phyloP scores from a whole-genome alignment of 2,113 vertebrate species.

The Halcyon malimbica region DNA sequence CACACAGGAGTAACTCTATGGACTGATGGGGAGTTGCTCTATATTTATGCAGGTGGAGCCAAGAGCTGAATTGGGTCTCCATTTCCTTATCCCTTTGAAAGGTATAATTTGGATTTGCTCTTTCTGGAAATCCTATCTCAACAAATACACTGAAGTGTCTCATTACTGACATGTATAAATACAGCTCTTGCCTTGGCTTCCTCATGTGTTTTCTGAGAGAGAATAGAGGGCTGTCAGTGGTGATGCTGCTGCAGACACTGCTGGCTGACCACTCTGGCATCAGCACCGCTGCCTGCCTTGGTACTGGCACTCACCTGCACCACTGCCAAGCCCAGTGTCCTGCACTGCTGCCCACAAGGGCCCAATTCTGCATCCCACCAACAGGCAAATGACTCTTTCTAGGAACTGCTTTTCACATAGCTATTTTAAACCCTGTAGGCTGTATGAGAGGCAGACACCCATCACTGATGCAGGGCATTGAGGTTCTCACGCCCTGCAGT shows the following conservation, averaged over 20 bases:
- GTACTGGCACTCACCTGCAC: no score
- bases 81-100: background rate
- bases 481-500: accelerated
- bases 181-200: background rate
- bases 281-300: background rate
- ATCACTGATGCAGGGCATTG: accelerated
- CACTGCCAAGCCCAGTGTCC: background rate
- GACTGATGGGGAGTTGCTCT: accelerated
- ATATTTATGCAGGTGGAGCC: background rate
- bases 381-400: background rate
- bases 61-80: background rate
- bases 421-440: background rate
- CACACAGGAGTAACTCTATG: background rate
- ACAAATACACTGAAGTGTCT: background rate
- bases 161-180: accelerated
- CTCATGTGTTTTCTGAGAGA: background rate
- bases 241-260: accelerated
- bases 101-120: background rate
- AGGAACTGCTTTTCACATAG: background rate
- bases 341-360: accelerated
- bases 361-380: background rate
- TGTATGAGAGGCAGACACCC: background rate
- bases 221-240: background rate
- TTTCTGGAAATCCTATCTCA: background rate
- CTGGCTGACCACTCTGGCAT: background rate